Evolutionary conservation across 2,888 invertebrate genomes (phyloP).

Genomic region (Epicampocera succincta): DNA sequence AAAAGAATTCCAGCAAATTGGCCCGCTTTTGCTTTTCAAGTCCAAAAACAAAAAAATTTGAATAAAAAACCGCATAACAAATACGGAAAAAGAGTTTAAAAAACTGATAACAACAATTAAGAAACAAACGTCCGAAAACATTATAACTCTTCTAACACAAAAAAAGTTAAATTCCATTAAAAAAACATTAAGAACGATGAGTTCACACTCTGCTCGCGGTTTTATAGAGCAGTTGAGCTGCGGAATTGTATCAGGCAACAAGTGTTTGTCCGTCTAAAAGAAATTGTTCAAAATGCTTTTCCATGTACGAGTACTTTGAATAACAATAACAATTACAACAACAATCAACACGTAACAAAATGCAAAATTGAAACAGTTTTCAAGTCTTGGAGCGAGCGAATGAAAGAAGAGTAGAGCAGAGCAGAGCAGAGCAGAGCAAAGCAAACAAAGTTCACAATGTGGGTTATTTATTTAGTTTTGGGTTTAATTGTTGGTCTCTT

Average conservation of each 20-base stretch:
- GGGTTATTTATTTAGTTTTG: slow-evolving; percentile 76
- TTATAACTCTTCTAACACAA: slow-evolving; percentile 21
- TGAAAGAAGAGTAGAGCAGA: background rate
- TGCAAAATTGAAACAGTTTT: slow-evolving; percentile 25
- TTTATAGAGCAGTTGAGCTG: slow-evolving; percentile 46
- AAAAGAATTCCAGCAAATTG: too few species aligned
- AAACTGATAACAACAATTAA: slow-evolving; percentile 51
- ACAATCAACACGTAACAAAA: slow-evolving; percentile 18
- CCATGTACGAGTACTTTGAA: background rate
- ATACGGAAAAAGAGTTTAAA: slow-evolving; percentile 21
- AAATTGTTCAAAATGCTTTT: slow-evolving; percentile 32
- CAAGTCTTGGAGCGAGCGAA: background rate
- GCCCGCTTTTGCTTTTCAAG: background rate
- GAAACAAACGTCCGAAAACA: slow-evolving; percentile 6
- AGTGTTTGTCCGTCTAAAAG: background rate
- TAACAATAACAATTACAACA: slow-evolving; percentile 44
- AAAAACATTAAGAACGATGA: slow-evolving; percentile 57
- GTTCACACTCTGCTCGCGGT: slow-evolving; percentile 42
- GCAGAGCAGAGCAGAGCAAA: too few species aligned
- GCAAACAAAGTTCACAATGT: slow-evolving; percentile 71
- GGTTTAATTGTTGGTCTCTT: slow-evolving; percentile 74
- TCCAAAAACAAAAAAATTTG: background rate
- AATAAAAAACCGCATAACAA: background rate
- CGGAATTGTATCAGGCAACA: slow-evolving; percentile 15
- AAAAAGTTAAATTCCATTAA: slow-evolving; percentile 32